Conservation (phyloP, 2,113 vertebrate genomes). For the Tragelaphus strepsiceros region DNA sequence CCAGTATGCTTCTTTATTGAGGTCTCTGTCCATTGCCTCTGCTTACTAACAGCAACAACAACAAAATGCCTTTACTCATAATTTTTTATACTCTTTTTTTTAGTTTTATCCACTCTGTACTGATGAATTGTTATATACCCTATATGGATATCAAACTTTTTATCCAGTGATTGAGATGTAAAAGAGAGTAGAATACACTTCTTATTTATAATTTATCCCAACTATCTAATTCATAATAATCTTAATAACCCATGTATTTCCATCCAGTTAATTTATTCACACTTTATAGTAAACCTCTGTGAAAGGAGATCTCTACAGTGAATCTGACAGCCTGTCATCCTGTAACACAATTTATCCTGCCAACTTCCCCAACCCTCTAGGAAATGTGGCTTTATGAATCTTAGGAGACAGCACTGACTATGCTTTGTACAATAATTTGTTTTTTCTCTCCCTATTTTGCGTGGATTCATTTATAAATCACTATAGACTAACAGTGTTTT, state of each 20-base stretch:
- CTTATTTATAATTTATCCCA: background rate
- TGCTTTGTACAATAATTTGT: background rate
- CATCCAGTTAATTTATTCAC: background rate
- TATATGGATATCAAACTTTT: background rate
- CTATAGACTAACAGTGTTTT: background rate
- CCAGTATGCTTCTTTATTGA: background rate
- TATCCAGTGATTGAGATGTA: background rate
- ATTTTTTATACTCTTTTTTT: background rate
- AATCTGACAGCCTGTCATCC: background rate
- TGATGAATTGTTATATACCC: background rate
- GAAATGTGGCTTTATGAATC: background rate
- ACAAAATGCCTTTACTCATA: background rate
- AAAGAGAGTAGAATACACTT: background rate
- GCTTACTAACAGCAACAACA: background rate
- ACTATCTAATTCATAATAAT: background rate
- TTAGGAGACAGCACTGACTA: background rate
- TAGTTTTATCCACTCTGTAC: background rate
- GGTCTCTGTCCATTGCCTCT: background rate
- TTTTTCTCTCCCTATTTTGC: background rate
- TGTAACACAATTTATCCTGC: background rate
- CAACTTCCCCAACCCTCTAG: background rate
- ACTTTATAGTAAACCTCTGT: background rate
- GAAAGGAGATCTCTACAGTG: background rate
- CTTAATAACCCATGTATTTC: background rate
- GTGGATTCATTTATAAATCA: background rate